Evolutionary conservation across 35 echinoderm and acorn worm genomes (phyloP), one percentile per base, ranked within the genome.

Genomic region (Apostichopus japonicus): DNA sequence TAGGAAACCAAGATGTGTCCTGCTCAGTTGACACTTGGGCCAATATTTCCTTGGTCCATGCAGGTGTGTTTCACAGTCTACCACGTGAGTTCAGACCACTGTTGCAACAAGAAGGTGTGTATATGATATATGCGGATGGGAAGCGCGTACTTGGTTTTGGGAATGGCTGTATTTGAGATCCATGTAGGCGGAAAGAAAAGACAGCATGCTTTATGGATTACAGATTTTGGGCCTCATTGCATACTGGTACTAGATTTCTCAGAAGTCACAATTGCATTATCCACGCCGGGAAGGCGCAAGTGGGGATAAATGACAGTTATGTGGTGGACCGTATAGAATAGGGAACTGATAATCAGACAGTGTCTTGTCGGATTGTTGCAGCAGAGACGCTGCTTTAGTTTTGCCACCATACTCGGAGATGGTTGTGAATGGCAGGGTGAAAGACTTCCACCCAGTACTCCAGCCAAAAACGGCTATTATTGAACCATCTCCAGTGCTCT

Each of bases 1-100:
- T 90, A 0, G 19, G 9, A 24, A 22, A 17, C 10, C 57, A 76
- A 25, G 55, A 52, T 10, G 16, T 76, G 23, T 70, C 61, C 10
- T 72, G 82, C 22, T 22, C 54, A 13, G 82, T 86, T 57, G 82
- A 86, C 22, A 86, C 82, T 54, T n/a, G 82, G 25, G 83, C 83
- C 54, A 86, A 86, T 54, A 86, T 86, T 15, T 86, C 83, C 15
- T 7, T 86, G n/a, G 61, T 65, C 61, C 61, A 65, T 65, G 61
- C 61, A 1, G 61, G 61, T 3, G 61, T 65, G 16, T 3, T 65
- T 3, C 3, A 65, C 4, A 65, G 0, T 10, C 8, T 65, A 65
- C 61, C 61, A 65, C 61, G 61, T 10, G 61, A 65, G 3, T 65
- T 65, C 8, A 65, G 61, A 65, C 61, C 0, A 0, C 16, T 15